A percentile compares a stretch with the other conserved stretches of the same genome.
These are phyloP conservation scores for Melanerpes aurifrons DNA, from an alignment of 2,113 vertebrate species.

Conservation along the genomic window DNA sequence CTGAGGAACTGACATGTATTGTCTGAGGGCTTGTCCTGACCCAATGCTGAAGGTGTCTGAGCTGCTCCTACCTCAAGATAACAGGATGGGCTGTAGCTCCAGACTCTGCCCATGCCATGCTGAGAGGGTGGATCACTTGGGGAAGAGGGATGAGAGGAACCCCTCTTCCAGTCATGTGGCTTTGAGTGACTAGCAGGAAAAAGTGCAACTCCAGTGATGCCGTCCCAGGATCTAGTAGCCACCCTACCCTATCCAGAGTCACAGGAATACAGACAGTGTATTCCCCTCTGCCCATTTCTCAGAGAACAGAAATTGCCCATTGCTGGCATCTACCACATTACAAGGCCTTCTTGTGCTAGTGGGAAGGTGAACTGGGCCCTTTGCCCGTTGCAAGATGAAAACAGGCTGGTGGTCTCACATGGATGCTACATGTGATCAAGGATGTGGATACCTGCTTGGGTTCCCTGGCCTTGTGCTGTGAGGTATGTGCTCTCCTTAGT, in stretches of 20 bases:
- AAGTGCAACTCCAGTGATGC: not conserved
- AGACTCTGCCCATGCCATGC: not conserved
- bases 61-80: not conserved
- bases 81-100: not conserved
- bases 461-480: not conserved
- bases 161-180: not conserved
- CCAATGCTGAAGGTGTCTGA: not conserved
- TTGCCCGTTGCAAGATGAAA: not conserved
- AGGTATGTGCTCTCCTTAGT: not conserved
- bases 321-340: not conserved
- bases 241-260: too few species aligned
- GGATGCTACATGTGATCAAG: not conserved
- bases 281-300: not conserved
- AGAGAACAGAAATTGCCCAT: not conserved
- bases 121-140: accelerated
- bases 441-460: not conserved
- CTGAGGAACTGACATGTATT: not conserved
- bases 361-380: not conserved
- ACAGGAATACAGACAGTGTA: not conserved
- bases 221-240: not conserved
- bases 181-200: not conserved
- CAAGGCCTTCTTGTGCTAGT: not conserved
- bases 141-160: not conserved
- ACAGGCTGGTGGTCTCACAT: not conserved
- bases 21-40: not conserved